Base-by-base conservation (phyloP, 2,888 invertebrate genomes). In the Sarcophaga rosellei region DNA sequence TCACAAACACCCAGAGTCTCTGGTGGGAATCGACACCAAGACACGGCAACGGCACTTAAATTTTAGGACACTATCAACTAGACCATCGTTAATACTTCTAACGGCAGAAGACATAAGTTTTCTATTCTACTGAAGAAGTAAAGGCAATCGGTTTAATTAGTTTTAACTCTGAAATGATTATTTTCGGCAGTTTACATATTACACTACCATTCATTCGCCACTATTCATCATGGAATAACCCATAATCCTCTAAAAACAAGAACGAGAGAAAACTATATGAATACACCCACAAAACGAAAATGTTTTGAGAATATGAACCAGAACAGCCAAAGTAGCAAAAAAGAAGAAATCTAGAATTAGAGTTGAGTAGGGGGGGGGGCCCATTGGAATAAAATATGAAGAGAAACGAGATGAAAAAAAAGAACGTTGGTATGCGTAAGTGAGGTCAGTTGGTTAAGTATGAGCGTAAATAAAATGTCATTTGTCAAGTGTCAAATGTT, bases 401-500 rank as follows among this genome's bases (percentile, higher is more conserved):
- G 17, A 68, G 25, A 23, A 68, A 61, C 4, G 35, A 25, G 66
- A 47, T 47, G 57, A 25, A 25, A 17, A 69, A 59, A 10, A 65
- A 75, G 47, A 66, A 65, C 15, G 57, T 17, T 77, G 61, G 23
- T 78, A 81, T 86, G 84, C 78, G 84, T 84, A 86, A 86, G 88
- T 86, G 88, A 87, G 88, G 88, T 88, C 88, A 88, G 88, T 87
- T 86, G 87, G 85, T 88, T 85, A 88, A 87, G 87, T 81, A 88
- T 86, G 87, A 86, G 88, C 84, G 75, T 68, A 86, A 88, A 88
- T 87, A 85, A 88, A 87, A 88, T 86, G 87, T 88, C 88, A 89
- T 89, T 89, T 89, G 88, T 89, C 88, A 89, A 87, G 81, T 88
- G 88, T 88, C 88, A 88, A 87, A 84, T 79, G 72, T 86, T 77